A percentile compares a stretch with the other conserved stretches of the same genome.
Conservation (phyloP, 2,113 vertebrate species). For the Hippocampus abdominalis region DNA sequence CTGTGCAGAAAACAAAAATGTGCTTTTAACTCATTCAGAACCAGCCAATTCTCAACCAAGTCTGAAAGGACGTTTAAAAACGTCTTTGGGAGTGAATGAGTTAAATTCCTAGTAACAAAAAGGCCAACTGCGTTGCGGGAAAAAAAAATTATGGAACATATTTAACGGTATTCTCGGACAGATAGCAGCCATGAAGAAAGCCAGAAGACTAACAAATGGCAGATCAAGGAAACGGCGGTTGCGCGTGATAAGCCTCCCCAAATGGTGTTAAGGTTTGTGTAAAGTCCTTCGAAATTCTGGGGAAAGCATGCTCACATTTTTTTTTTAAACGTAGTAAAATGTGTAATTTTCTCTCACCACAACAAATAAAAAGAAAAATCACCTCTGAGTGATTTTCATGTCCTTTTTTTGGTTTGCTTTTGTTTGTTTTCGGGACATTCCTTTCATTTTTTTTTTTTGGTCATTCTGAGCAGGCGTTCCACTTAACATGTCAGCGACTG, state of each 20-base stretch:
- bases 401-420: neutral
- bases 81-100: too few species aligned
- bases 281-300: neutral
- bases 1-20: too few species aligned
- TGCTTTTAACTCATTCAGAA: too few species aligned
- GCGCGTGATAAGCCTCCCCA: neutral
- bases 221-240: too few species aligned
- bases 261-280: neutral
- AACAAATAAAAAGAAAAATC: constrained; percentile 42
- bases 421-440: neutral
- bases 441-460: neutral
- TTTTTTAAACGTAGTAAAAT: constrained; percentile 11
- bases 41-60: too few species aligned
- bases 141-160: too few species aligned
- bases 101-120: too few species aligned
- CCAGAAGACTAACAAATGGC: too few species aligned
- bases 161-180: too few species aligned
- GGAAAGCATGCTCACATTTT: neutral
- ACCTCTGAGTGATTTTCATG: constrained; percentile 9
- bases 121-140: too few species aligned
- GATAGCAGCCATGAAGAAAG: too few species aligned
- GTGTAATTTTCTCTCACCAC: constrained; percentile 13
- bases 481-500: constrained; percentile 10
- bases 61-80: too few species aligned
- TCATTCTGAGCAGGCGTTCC: neutral